Evolutionary conservation across 2,113 vertebrate genomes (phyloP).

Genomic region (Malurus cyaneus): DNA sequence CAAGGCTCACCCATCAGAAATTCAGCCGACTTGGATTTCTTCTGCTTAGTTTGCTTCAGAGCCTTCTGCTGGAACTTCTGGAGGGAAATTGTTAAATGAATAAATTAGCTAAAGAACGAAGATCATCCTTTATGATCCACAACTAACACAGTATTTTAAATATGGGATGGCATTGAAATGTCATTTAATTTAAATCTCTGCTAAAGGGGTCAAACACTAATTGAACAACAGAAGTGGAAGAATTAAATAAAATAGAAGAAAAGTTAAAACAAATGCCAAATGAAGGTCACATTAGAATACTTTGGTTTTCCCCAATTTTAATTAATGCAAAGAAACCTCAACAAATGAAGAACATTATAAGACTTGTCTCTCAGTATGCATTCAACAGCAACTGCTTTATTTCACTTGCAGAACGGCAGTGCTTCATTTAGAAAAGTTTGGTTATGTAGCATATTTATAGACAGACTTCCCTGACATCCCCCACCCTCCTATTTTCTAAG

Average conservation of each 20-base stretch:
- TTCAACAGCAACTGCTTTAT: not conserved
- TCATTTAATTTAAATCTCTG: constrained; percentile 99
- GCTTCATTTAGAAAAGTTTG: constrained; percentile 24
- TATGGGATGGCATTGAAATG: constrained; percentile 99
- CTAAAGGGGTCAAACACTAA: constrained; percentile 99
- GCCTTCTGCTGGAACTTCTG: constrained; percentile 99
- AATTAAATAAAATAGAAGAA: constrained; percentile 97
- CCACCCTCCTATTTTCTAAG: not conserved
- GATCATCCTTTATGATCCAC: constrained; percentile 99
- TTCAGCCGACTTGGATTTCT: constrained; percentile 99
- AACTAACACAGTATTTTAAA: constrained; percentile 99
- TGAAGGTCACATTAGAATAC: constrained; percentile 99
- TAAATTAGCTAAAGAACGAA: constrained; percentile 99
- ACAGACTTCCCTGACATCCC: not conserved
- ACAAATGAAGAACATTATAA: constrained; percentile 61
- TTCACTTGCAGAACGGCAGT: not conserved
- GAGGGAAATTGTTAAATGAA: constrained; percentile 99
- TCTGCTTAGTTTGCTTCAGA: constrained; percentile 99
- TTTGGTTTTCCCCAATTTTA: constrained; percentile 77
- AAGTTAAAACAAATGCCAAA: constrained; percentile 97
- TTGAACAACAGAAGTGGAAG: constrained; percentile 99
- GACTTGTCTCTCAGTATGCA: constrained; percentile 3
- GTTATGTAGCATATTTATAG: not conserved
- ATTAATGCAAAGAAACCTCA: constrained; percentile 79
- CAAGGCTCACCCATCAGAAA: constrained; percentile 99